phyloP scores from a whole-genome alignment of 2,113 vertebrate genomes.

The Piprites chloris region DNA sequence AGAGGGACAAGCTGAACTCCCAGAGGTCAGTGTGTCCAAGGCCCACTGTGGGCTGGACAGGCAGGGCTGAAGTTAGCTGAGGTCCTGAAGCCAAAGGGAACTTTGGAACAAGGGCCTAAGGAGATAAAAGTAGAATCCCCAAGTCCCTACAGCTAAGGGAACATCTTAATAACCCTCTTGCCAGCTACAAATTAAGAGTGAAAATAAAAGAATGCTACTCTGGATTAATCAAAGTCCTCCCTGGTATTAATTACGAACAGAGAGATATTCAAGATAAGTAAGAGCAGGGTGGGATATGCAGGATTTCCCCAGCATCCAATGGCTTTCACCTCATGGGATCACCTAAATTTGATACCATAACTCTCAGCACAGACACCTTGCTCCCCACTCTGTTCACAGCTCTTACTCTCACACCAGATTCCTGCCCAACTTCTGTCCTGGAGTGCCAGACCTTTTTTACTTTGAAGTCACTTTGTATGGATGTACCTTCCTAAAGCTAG shows the following conservation, averaged over 20 bases:
- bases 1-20: not conserved
- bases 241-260: not conserved
- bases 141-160: not conserved
- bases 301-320: not conserved
- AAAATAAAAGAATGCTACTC: not conserved
- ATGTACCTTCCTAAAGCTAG: not conserved
- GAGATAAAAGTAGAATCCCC: not conserved
- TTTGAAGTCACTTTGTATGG: not conserved
- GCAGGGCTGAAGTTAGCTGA: not conserved
- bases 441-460: not conserved
- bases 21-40: not conserved
- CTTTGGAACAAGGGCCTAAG: not conserved
- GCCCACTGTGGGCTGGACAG: not conserved
- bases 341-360: rapidly evolving
- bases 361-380: not conserved
- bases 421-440: not conserved
- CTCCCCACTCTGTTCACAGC: not conserved
- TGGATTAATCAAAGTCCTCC: not conserved
- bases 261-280: not conserved
- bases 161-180: not conserved
- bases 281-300: not conserved
- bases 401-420: not conserved
- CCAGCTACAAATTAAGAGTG: not conserved
- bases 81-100: not conserved
- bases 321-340: not conserved